phyloP scores from a whole-genome alignment of 2,797 vertebrate species.

The Myiotriccus ornatus region DNA sequence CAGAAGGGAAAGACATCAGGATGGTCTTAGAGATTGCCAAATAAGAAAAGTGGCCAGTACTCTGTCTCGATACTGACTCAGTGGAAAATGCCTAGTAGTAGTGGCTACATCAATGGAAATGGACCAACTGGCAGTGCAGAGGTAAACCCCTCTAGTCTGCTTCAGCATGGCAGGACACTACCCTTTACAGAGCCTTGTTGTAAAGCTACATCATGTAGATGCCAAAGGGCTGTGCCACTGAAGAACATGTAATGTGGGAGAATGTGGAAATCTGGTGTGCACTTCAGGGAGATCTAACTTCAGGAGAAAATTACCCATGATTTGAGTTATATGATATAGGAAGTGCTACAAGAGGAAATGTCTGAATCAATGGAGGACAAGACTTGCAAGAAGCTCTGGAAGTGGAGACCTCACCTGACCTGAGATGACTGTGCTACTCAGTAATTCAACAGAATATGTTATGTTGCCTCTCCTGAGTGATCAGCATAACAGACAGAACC shows the following conservation, averaged over 20 bases:
- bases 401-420: not conserved
- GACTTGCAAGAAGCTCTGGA: not conserved
- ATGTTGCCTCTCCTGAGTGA: not conserved
- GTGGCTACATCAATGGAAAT: not conserved
- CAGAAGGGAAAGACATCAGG: not conserved
- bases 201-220: not conserved
- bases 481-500: not conserved
- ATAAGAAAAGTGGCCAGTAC: not conserved
- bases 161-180: not conserved
- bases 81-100: not conserved
- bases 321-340: not conserved
- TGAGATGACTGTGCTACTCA: not conserved
- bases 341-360: not conserved
- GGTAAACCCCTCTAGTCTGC: not conserved
- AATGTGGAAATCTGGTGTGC: not conserved
- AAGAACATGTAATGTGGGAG: not conserved
- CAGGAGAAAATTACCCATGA: not conserved
- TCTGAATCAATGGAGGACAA: not conserved
- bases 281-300: not conserved
- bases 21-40: not conserved
- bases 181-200: not conserved
- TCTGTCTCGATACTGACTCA: not conserved
- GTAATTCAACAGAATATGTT: not conserved
- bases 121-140: not conserved
- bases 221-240: not conserved